Base-by-base conservation (phyloP, 2,113 vertebrate genomes). In the Menura novaehollandiae region DNA sequence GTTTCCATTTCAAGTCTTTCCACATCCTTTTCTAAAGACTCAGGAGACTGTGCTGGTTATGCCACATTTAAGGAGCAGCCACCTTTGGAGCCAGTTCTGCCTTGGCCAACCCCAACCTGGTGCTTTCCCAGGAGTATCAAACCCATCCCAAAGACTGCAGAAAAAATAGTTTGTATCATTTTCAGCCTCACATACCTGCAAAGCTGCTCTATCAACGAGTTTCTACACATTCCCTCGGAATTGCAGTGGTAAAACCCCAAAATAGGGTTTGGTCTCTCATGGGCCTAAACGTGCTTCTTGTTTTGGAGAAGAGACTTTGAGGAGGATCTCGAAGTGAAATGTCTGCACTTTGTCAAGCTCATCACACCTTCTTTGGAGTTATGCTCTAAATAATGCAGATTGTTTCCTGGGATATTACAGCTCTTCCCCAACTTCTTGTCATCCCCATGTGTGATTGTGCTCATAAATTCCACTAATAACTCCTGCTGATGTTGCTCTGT, bases 331-430 rank as follows among this genome's bases (percentile, higher is more conserved):
- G 6, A 51, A 81, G 73, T 56, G 80, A 84, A 76, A 53, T 15
- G 67, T 41, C 88, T 91, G 89, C 78, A 77, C 85, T 94, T 96
- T 62, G 92, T 51, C 93, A 67, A 59, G 85, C 71, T 91, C 80
- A 80, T 94, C 44, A 44, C 66, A 72, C 47, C 76, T 79, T 58
- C 85, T 83, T 74, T 1, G 11, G 58, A 85, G 89, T 47, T 73
- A 84, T 55, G 81, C 35, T 80, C 82, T 91, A 33, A 88, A 73
- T 74, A 94, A 94, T 94, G 89, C 82, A 94, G 85, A 97, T 94
- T 85, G 89, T 94, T 96, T 95, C 88, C 94, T 46, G 62, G 80
- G 78, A 85, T 93, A 28, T 66, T 85, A 89, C 89, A 76, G 85
- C 71, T 85, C 72, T 93, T 77, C 74, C 73, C 69, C 72, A 82